Conservation (phyloP, 2,888 invertebrate genomes). For the Limnephilus marmoratus region DNA sequence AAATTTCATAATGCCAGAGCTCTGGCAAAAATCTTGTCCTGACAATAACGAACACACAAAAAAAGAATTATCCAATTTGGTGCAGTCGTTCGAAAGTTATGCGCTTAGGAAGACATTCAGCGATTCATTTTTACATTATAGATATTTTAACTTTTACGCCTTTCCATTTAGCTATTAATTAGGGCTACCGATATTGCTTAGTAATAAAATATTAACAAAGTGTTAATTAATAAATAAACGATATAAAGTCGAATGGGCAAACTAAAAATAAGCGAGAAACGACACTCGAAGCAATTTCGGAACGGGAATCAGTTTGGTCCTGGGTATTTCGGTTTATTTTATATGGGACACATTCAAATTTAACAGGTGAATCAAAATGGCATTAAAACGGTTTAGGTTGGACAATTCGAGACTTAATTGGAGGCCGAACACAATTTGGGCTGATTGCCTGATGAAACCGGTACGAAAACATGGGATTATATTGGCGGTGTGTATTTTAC, state of each 20-base stretch:
- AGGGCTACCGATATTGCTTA: background rate
- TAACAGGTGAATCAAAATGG: slow-evolving; percentile 61
- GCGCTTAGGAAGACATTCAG: no score
- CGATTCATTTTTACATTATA: no score
- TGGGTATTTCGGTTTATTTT: slow-evolving; percentile 51
- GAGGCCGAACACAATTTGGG: slow-evolving; percentile 41
- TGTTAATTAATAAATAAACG: background rate
- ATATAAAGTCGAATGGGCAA: background rate
- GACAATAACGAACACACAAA: no score
- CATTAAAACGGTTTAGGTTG: slow-evolving; percentile 52
- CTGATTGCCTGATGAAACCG: slow-evolving; percentile 36
- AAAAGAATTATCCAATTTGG: no score
- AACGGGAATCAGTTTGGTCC: background rate
- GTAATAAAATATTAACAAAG: background rate
- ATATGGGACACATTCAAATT: slow-evolving; percentile 37
- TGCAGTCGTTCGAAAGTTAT: no score
- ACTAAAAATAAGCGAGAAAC: slow-evolving; percentile 13
- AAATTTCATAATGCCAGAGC: no score
- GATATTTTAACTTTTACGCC: background rate
- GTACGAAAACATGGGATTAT: slow-evolving; percentile 15
- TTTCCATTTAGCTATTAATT: background rate
- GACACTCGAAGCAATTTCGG: background rate
- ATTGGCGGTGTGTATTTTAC: slow-evolving; percentile 2
- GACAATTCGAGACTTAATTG: slow-evolving; percentile 45
- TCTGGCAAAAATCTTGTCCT: no score